Evolutionary conservation across 2,888 invertebrate genomes (phyloP), one percentile per base, ranked within the genome.

Genomic region (Dermolepida albohirtum): DNA sequence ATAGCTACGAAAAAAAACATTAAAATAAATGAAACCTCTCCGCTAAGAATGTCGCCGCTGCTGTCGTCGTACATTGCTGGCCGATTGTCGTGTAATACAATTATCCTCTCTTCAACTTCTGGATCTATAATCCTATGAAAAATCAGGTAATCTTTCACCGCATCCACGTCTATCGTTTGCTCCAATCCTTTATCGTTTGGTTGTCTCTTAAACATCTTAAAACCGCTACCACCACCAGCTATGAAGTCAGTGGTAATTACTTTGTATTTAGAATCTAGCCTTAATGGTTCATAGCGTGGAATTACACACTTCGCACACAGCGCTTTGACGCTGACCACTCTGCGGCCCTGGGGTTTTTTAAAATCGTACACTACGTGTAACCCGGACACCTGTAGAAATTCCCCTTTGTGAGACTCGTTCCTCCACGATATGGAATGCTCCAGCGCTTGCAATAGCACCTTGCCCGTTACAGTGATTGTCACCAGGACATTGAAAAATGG

Each of bases 301-400:
- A 90, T 80, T 0, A 81, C 76, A 76, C 96, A 96, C 2, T 84
- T 75, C 6, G 89, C 87, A 78, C 96, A 96, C 1, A 89, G 85
- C 0, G 88, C 88, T 67, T 86, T 79, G 0, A 89, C 89, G 1
- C 86, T 86, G 0, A 85, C 79, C 0, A 96, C 91, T 74, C 94
- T 86, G 0, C 84, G 82, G 1, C 91, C 90, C 0, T 85, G 80
- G 0, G 87, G 86, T 70, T 86, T 85, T 0, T 82, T 81, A 16
- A 91, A 81, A 81, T 96, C 89, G 75, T 91, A 94, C 1, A 85
- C 84, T 0, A 95, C 90, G 74, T 84, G 87, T 7, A 92, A 73
- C 0, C 95, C 95, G 12, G 96, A 94, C 66, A 91, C 84, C 84
- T 96, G 96, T 2, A 96, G 84, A 77, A 95, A 96, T 71, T 89